Percentiles rank a stretch among this genome's conserved stretches.
Conservation (phyloP, 1,140 invertebrate genomes). For the Mercenaria mercenaria region DNA sequence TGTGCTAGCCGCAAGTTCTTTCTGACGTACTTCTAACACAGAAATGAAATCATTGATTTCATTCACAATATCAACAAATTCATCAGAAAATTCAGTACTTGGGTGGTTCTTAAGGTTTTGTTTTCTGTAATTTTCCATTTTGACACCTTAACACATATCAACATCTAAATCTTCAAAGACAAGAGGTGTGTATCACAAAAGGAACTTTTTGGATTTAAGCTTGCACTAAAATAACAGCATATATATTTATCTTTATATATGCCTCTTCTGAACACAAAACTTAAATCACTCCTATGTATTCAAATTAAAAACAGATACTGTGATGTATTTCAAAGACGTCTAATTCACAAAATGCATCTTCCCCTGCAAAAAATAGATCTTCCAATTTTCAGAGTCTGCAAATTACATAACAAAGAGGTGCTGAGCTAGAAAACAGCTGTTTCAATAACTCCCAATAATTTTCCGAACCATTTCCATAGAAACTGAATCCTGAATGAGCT, state of each 20-base stretch:
- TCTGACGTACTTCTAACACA: slow-evolving; percentile 76
- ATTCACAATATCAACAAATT: slow-evolving; percentile 83
- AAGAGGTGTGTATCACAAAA: too few relatives aligned
- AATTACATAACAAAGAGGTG: not conserved
- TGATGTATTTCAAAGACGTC: not conserved
- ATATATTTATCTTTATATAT: too few relatives aligned
- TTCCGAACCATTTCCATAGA: not conserved
- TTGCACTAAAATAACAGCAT: too few relatives aligned
- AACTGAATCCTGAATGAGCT: not conserved
- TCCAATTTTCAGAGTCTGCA: not conserved
- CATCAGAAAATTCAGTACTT: slow-evolving; percentile 79
- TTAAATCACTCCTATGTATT: too few relatives aligned
- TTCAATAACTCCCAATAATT: slow-evolving; percentile 6
- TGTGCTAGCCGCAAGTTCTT: slow-evolving; percentile 50
- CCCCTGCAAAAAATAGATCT: not conserved
- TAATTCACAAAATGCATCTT: not conserved
- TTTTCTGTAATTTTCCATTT: slow-evolving; percentile 65
- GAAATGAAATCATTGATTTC: slow-evolving; percentile 84
- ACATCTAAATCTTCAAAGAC: too few relatives aligned
- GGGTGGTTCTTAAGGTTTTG: slow-evolving; percentile 60
- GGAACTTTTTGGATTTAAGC: too few relatives aligned
- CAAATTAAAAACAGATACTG: too few relatives aligned
- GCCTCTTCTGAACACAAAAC: too few relatives aligned
- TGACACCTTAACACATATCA: not conserved
- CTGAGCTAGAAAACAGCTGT: not conserved